Evolutionary conservation across 2,888 invertebrate genomes (phyloP), one percentile per base, ranked within the genome.

Genomic region (Diadegma fenestrale): DNA sequence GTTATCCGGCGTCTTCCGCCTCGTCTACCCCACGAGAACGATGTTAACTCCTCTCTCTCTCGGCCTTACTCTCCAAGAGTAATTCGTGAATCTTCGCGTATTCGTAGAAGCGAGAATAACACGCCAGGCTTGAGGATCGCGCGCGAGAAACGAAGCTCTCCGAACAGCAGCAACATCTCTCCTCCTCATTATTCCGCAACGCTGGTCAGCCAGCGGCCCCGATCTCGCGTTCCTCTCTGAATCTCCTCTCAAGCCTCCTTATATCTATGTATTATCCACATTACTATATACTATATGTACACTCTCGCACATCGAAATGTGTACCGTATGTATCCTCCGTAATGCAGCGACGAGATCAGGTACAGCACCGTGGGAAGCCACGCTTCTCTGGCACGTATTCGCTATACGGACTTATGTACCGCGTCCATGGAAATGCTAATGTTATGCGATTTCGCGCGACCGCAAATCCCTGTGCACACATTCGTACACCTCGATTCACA

Each of bases 351-450:
- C 76, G 72, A 80, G 72, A 72, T 82, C 86, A 79, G 86, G 79
- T 85, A 85, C 85, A 80, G 79, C 81, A 82, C 87, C 87, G 87
- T 87, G 87, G 87, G 87, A 87, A 87, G 79, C 84, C 68, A 66
- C 22, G 78, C 80, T 80, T 26, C 63, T 77, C 73, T 54, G 73
- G 58, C 84, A 66, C 76, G 72, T 79, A 43, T 33, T 58, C 54
- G 19, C 17, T 33, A 37, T 30, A 14, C 8, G 10, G 37, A 37
- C 33, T n/a, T 71, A 41, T 51, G 61, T 73, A 71, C 61, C 69
- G 37, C 87, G 85, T 88, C 88, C 88, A 87, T 90, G 89, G 89
- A 91, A 92, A 92, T 91, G 92, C 90, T 92, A 91, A 92, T 92
- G 91, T 91, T 90, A 91, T 91, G 91, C 90, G 90, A 89, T 91